A percentile compares a stretch with the other conserved stretches of the same genome.
Evolutionary conservation across 1,140 invertebrate species (phyloP).

Genomic region (Atta colombica): DNA sequence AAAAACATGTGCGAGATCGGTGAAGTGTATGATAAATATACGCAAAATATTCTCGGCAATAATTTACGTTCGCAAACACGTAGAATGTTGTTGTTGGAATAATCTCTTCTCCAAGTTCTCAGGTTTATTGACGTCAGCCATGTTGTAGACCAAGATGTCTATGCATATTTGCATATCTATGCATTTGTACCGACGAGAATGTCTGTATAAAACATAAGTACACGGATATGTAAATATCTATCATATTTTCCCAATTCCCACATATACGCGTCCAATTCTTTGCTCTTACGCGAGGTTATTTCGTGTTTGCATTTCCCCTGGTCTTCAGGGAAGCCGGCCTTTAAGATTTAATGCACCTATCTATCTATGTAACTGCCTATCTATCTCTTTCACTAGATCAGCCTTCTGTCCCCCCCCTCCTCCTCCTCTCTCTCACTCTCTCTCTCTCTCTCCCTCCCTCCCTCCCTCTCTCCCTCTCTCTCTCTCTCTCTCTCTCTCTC

Average conservation of each 20-base stretch:
- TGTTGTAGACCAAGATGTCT: conserved; percentile 49
- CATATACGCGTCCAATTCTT: conserved; percentile 25
- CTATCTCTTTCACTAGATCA: not conserved
- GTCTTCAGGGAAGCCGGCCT: not conserved
- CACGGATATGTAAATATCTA: conserved; percentile 39
- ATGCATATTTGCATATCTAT: conserved; percentile 54
- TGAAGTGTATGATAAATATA: conserved; percentile 24
- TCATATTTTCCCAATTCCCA: conserved; percentile 11
- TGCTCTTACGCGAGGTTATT: not conserved
- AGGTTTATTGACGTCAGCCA: conserved; percentile 57
- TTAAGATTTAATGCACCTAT: conserved; percentile 57
- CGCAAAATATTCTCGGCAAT: conserved; percentile 47
- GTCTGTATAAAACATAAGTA: conserved; percentile 39
- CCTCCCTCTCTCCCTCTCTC: too few relatives aligned
- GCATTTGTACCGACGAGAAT: conserved; percentile 31
- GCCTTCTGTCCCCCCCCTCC: too few relatives aligned
- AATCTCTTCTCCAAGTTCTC: conserved; percentile 52
- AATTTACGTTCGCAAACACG: conserved; percentile 54
- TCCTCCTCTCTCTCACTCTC: not conserved
- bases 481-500: not conserved
- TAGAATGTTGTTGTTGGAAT: conserved; percentile 47
- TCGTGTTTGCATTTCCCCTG: conserved; percentile 3
- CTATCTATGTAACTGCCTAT: conserved; percentile 47
- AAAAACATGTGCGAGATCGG: conserved; percentile 3
- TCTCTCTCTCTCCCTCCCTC: too few relatives aligned